Evolutionary conservation across 2,888 invertebrate species (phyloP), one percentile per base, ranked within the genome.

Genomic region (Ganaspis brasiliensis): DNA sequence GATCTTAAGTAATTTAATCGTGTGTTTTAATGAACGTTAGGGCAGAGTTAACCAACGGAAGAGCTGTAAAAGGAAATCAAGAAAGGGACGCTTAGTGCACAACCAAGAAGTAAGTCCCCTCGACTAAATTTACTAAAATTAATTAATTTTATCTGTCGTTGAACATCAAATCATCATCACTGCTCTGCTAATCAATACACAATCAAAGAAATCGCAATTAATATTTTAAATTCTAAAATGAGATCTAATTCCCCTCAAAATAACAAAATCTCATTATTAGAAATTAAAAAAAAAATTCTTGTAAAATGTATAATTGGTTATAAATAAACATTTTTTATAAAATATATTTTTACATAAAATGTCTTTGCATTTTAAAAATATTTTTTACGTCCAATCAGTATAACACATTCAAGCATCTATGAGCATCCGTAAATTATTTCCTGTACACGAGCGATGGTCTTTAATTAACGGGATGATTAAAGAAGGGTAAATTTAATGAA

Each of bases 381-480:
- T 37, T 19, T 19, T 35, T 26, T 55, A 21, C 8, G 45, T 12
- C 16, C 72, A 72, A 72, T 72, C 72, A 72, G 55, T 49, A 55
- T 56, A 31, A 55, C 52, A 72, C 52, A 31, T 72, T 52, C 9
- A 12, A 55, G 72, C 55, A 52, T 72, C 72, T 72, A 52, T 16
- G 45, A 31, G 52, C 52, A 55, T 56, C 55, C 72, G 72, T 72
- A 72, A 72, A 72, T 72, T 72, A 72, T 72, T 72, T 72, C 72
- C 72, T 72, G 72, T 72, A 72, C 55, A 77, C 52, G 80, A 76
- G 73, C 79, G 83, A 85, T 74, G 81, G 80, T 81, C 80, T 75
- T 87, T 82, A 83, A 86, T 87, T 85, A 82, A 82, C 78, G 67
- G 77, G 80, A 81, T 81, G 85, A 88, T 86, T 84, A 83, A 83